phyloP scores from a whole-genome alignment of 1,140 invertebrate species.

The Wiebesia pumilae region DNA sequence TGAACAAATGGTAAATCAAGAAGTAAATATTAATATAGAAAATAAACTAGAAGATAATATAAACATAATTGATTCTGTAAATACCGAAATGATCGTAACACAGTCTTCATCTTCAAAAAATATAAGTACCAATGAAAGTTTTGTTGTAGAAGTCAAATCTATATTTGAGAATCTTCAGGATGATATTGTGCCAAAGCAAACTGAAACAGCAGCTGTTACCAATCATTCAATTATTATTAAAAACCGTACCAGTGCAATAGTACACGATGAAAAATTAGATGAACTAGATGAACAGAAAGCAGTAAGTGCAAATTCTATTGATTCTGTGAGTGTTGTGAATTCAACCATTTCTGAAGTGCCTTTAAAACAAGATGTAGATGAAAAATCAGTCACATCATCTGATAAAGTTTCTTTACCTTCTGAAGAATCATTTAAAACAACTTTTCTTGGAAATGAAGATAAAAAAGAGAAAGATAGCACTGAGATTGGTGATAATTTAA shows the following conservation, averaged over 20 bases:
- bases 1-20: conserved; percentile 26
- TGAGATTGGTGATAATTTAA: not conserved
- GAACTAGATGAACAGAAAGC: conserved; percentile 26
- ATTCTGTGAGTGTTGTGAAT: conserved; percentile 15
- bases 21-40: not conserved
- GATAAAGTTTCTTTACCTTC: conserved; percentile 12
- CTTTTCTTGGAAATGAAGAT: not conserved
- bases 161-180: conserved; percentile 1
- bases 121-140: conserved; percentile 5
- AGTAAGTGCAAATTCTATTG: conserved; percentile 18
- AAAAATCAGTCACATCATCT: not conserved
- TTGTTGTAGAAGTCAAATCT: not conserved
- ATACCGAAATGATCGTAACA: not conserved
- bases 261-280: conserved; percentile 1
- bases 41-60: conserved; percentile 9
- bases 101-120: not conserved
- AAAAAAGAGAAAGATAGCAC: not conserved
- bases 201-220: conserved; percentile 8
- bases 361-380: conserved; percentile 33
- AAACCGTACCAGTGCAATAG: not conserved
- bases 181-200: conserved; percentile 44
- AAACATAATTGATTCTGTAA: conserved; percentile 2
- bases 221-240: conserved; percentile 30
- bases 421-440: conserved; percentile 6
- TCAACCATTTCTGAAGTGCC: conserved; percentile 37